phyloP scores from a whole-genome alignment of 2,888 invertebrate species.

The Copidosoma aretas region DNA sequence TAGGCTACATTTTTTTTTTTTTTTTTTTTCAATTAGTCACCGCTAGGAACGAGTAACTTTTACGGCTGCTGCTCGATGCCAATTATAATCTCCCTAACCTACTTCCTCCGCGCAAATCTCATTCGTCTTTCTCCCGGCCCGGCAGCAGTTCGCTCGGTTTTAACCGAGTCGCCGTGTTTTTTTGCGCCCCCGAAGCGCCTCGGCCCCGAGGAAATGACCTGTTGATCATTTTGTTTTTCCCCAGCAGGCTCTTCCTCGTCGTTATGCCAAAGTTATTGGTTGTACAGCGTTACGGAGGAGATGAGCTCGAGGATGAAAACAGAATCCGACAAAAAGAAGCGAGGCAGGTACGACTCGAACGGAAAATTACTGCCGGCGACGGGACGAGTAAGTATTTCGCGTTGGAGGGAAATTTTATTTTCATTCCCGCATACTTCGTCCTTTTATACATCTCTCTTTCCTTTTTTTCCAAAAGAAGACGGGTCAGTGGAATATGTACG shows the following conservation, averaged over 20 bases:
- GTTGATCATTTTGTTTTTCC: constrained; percentile 28
- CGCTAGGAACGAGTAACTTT: neutral
- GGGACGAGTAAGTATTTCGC: no score
- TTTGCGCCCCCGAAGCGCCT: neutral
- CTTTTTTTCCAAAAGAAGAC: neutral
- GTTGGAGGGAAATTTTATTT: neutral
- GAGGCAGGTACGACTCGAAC: no score
- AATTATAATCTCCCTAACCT: constrained; percentile 27
- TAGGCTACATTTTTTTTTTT: neutral
- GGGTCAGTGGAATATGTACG: neutral
- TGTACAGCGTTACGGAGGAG: neutral
- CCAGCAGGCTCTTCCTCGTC: no score
- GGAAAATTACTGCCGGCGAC: no score
- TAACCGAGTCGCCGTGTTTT: neutral
- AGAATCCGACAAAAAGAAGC: neutral
- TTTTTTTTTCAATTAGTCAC: constrained; percentile 31
- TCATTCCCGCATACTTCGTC: neutral
- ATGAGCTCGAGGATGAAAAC: neutral
- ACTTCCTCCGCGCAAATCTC: constrained; percentile 14
- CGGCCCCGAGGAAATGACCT: constrained; percentile 15
- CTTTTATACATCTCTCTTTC: neutral
- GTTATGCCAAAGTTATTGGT: neutral
- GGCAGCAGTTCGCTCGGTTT: neutral
- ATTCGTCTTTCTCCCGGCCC: neutral
- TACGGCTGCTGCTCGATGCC: constrained; percentile 18